These are phyloP conservation scores for Temnothorax unifasciatus DNA, from an alignment of 2,888 invertebrate genomes.

Conservation along the genomic window DNA sequence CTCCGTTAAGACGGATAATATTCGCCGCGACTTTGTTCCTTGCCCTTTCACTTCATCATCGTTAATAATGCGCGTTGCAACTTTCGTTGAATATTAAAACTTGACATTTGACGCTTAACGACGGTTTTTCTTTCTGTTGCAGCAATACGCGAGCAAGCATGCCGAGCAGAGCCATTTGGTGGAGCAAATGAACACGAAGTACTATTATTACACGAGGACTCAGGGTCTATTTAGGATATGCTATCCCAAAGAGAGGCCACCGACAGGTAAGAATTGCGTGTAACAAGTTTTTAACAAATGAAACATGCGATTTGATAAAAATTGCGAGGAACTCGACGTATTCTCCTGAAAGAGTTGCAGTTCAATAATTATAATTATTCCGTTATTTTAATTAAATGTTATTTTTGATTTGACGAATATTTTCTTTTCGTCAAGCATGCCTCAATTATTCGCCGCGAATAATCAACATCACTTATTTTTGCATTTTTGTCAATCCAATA, in stretches of 20 bases:
- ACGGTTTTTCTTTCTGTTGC: slow-evolving; percentile 74
- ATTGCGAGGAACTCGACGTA: background rate
- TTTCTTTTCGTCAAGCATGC: background rate
- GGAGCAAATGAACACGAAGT: slow-evolving; percentile 94
- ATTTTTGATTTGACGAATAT: background rate
- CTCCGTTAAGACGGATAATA: slow-evolving; percentile 27
- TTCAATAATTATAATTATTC: background rate
- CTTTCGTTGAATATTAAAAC: slow-evolving; percentile 24
- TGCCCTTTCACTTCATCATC: slow-evolving; percentile 42
- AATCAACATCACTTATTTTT: background rate
- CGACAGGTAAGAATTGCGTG: slow-evolving; percentile 89
- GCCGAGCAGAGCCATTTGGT: slow-evolving; percentile 90
- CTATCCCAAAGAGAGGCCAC: slow-evolving; percentile 96
- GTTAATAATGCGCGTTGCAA: slow-evolving; percentile 12
- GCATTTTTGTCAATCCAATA: background rate
- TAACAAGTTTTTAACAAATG: background rate
- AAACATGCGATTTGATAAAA: background rate
- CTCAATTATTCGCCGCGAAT: background rate
- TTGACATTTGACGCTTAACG: background rate
- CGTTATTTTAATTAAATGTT: background rate
- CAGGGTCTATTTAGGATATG: slow-evolving; percentile 97
- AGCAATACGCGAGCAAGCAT: slow-evolving; percentile 92
- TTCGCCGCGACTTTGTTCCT: slow-evolving; percentile 31
- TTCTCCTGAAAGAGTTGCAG: background rate
- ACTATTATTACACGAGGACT: slow-evolving; percentile 96